phyloP scores from a whole-genome alignment of 2,797 vertebrate species.

The Loriculus beryllinus region DNA sequence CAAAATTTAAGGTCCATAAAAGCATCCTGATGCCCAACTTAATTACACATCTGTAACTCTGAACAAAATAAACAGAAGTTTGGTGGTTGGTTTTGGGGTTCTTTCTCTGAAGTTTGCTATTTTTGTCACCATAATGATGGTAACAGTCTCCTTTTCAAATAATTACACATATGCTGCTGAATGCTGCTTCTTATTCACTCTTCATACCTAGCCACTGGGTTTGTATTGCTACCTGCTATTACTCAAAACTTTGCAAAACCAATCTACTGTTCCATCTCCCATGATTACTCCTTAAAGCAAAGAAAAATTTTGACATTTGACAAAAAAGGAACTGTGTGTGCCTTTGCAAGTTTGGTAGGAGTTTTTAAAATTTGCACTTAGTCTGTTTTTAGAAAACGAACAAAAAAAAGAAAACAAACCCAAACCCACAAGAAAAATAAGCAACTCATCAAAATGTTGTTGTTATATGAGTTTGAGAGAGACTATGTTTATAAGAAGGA shows the following conservation, averaged over 20 bases:
- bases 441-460: not conserved
- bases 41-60: not conserved
- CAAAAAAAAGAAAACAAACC: no score
- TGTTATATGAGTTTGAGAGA: not conserved
- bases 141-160: not conserved
- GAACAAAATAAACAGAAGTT: not conserved
- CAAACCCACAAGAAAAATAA: not conserved
- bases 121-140: not conserved
- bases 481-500: not conserved
- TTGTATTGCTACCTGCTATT: not conserved
- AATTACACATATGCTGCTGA: not conserved
- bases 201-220: not conserved
- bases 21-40: not conserved
- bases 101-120: not conserved
- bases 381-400: no score
- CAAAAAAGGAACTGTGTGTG: not conserved
- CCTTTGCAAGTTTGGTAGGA: not conserved
- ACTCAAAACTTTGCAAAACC: not conserved
- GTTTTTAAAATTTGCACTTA: not conserved
- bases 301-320: not conserved
- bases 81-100: not conserved
- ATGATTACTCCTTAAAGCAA: not conserved
- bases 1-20: not conserved
- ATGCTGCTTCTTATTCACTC: not conserved
- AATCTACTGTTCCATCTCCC: not conserved